Evolutionary conservation across 2,888 invertebrate genomes (phyloP).

Genomic region (Pristionchus fissidentatus): DNA sequence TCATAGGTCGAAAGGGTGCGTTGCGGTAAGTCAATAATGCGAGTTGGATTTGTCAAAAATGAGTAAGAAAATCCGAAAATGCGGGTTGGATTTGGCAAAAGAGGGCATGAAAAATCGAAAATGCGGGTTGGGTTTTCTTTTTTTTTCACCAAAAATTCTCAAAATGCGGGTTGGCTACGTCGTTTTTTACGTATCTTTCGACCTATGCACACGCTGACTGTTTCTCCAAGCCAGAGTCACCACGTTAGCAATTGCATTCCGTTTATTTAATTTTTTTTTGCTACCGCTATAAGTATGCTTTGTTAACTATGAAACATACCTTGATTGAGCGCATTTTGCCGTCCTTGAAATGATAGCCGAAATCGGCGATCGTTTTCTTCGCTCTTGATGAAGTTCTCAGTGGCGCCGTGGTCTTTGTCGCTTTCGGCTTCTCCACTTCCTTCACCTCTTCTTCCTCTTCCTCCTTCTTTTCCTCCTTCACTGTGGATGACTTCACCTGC

Average conservation of each 20-base stretch:
- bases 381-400: neutral
- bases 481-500: too few relatives aligned
- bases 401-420: neutral
- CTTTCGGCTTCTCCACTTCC: neutral
- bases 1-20: too few relatives aligned
- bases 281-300: neutral
- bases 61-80: too few relatives aligned
- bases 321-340: conserved; percentile 16
- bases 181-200: too few relatives aligned
- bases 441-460: neutral
- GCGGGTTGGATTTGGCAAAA: too few relatives aligned
- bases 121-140: too few relatives aligned
- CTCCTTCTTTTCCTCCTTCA: neutral
- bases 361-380: conserved; percentile 37
- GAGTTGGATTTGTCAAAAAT: too few relatives aligned
- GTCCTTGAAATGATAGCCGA: conserved; percentile 35
- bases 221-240: neutral
- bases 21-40: too few relatives aligned
- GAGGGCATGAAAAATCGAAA: neutral
- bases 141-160: too few relatives aligned
- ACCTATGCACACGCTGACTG: neutral
- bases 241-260: too few relatives aligned
- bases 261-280: too few relatives aligned
- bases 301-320: neutral
- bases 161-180: too few relatives aligned